These are phyloP conservation scores for Hirtodrosophila duncani DNA, from an alignment of 2,888 invertebrate genomes.

Conservation along the genomic window DNA sequence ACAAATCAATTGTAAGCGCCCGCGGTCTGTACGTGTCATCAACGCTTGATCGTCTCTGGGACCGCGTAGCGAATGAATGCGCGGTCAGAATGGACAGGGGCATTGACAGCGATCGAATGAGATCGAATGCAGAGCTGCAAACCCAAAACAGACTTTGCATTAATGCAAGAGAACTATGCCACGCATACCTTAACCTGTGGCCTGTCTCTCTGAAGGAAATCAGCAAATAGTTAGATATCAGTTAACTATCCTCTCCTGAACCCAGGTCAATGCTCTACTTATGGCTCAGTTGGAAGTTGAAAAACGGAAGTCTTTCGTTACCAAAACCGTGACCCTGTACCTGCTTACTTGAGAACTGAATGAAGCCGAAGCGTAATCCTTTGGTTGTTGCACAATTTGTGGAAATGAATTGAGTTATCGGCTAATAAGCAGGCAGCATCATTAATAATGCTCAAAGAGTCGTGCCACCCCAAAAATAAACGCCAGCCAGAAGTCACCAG, in stretches of 20 bases:
- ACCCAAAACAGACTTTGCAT: no score
- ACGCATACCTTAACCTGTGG: no score
- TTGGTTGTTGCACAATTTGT: slow-evolving; percentile 55
- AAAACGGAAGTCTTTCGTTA: no score
- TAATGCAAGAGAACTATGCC: no score
- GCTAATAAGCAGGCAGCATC: slow-evolving; percentile 57
- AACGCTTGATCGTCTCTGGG: slow-evolving; percentile 19
- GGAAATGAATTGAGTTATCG: slow-evolving; percentile 68
- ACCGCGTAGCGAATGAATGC: neutral
- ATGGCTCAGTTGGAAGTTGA: no score
- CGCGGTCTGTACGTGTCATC: slow-evolving; percentile 37
- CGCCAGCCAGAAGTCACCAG: neutral
- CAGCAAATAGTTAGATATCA: no score
- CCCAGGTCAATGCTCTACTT: neutral
- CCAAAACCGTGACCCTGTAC: no score
- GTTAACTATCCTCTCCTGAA: neutral
- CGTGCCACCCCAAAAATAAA: neutral
- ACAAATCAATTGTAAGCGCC: slow-evolving; percentile 75
- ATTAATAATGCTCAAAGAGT: slow-evolving; percentile 65
- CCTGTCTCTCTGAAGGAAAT: no score
- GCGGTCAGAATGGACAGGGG: no score
- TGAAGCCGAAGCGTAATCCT: slow-evolving; percentile 16
- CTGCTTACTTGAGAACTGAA: slow-evolving; percentile 17
- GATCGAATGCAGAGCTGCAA: no score
- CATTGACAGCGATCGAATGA: no score